These are phyloP conservation scores for Enteromius paludinosus DNA, from an alignment of 2,797 vertebrate species.

Conservation along the genomic window DNA sequence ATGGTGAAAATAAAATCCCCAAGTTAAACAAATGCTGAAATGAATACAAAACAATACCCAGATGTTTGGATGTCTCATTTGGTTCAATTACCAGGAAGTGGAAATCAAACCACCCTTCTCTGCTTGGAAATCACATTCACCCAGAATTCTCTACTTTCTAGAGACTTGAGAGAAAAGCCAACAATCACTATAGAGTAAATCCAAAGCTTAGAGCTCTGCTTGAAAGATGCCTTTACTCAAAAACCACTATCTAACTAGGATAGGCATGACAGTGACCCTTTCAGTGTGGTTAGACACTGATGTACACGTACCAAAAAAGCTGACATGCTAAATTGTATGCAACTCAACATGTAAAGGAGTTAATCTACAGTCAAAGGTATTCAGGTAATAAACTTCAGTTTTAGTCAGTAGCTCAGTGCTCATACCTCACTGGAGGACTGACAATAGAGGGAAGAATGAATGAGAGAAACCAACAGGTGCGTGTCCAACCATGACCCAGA, in stretches of 20 bases:
- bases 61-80: slow-evolving; percentile 17
- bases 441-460: neutral
- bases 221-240: neutral
- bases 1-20: neutral
- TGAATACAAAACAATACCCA: slow-evolving; percentile 6
- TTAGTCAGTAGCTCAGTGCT: neutral
- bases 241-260: neutral
- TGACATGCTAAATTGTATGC: neutral
- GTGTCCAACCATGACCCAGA: neutral
- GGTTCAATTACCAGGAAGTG: neutral
- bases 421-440: neutral
- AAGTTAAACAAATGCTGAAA: slow-evolving; percentile 9
- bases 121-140: neutral
- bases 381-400: neutral
- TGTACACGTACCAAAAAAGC: neutral
- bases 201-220: neutral
- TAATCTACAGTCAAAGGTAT: neutral
- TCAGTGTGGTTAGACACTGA: neutral
- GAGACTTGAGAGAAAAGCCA: neutral
- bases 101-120: neutral
- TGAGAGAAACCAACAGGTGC: neutral
- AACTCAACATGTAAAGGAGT: neutral
- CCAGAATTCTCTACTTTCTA: too few species aligned
- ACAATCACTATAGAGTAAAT: neutral
- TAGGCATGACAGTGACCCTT: neutral